Evolutionary conservation across 2,113 vertebrate species (phyloP), one percentile per base, ranked within the genome.

Genomic region (Pleuronectes platessa): DNA sequence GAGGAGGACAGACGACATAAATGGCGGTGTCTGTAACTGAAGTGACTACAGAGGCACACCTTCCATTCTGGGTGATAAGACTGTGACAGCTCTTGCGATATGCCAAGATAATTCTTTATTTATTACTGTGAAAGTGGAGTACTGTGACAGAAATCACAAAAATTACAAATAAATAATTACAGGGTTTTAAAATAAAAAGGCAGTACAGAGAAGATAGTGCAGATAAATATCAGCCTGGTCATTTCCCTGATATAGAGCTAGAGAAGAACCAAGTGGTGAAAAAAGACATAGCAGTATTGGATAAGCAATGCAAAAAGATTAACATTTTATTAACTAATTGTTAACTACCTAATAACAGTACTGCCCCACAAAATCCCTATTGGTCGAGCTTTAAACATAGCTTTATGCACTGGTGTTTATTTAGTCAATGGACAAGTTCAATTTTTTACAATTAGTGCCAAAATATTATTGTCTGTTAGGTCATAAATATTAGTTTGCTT

Each of bases 1-100:
- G 20, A 84, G 68, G 79, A 84, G 21, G 42, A 92, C 74, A 68
- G 79, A 81, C 61, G 73, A 75, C 20, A 69, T 59, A 42, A 66
- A 76, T 6, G 59, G n/a, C 0, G 2, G 40, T 10, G 0, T 65
- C 45, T 37, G 40, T 73, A 59, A 47, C 3, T 64, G 37, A 76
- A 69, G 61, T 59, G 47, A 73, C 67, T 58, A 66, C 24, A 27
- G 10, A 76, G 37, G 51, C n/a, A 74, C 23, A 64, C 20, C n/a
- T 66, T 24, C 31, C 24, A 23, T 66, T 45, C 68, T 13, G 68
- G 68, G 60, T 68, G 26, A 78, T 9, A 66, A 71, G 24, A 64
- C n/a, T 68, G 42, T 47, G 47, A 64, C 23, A 74, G 82, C 63
- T 76, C 13, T 61, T 68, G 55, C 71, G 5, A 54, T 77, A 45